Conservation (phyloP, 2,797 vertebrate species). For the Acropternis orthonyx region DNA sequence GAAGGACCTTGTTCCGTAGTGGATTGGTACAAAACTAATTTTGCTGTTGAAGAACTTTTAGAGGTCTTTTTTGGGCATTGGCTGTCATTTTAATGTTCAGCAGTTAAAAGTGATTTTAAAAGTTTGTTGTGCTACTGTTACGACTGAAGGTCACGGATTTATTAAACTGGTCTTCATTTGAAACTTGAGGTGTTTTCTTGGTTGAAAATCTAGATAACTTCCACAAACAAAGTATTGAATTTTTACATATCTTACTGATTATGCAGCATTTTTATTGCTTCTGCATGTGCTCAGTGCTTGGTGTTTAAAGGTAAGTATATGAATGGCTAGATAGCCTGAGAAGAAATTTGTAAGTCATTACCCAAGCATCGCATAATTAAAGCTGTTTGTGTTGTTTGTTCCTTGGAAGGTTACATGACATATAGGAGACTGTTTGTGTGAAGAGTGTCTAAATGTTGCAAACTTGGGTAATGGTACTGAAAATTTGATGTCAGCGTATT, state of each 20-base stretch:
- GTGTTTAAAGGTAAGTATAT: background rate
- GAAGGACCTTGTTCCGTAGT: background rate
- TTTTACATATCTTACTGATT: background rate
- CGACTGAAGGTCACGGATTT: background rate
- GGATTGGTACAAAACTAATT: background rate
- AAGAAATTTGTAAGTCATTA: background rate
- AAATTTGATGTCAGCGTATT: background rate
- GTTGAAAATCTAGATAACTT: background rate
- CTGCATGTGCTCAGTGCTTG: background rate
- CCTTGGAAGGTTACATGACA: background rate
- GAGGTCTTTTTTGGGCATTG: background rate
- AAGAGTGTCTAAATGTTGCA: background rate
- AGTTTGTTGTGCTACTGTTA: constrained; percentile 53
- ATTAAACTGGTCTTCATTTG: background rate
- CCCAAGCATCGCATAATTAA: background rate
- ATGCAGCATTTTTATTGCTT: background rate
- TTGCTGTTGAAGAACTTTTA: background rate
- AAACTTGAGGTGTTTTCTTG: background rate
- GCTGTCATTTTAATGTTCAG: background rate
- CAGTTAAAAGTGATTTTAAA: constrained; percentile 50
- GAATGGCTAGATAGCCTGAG: background rate
- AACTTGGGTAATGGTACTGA: background rate
- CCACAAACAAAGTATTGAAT: background rate
- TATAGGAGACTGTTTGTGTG: background rate
- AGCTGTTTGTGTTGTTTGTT: background rate